Evolutionary conservation across 2,797 vertebrate genomes (phyloP), one percentile per base, ranked within the genome.

Genomic region (Trachops cirrhosus): DNA sequence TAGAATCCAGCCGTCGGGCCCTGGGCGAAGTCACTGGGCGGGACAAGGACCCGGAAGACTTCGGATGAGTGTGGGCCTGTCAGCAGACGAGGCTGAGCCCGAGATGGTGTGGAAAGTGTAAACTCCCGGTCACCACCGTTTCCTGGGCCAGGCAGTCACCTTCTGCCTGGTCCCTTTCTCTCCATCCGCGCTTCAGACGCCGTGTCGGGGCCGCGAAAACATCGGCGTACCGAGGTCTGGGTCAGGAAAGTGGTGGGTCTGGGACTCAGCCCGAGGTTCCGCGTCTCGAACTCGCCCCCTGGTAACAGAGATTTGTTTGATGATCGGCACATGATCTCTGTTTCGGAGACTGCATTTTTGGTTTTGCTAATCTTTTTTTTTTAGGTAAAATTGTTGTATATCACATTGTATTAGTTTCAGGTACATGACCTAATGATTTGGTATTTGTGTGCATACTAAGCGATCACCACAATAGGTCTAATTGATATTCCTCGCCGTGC

Each of bases 191-290:
- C 46, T 21, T 75, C 9, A 50, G 18, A n/a, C 6, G 0, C 18
- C 3, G 18, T 19, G 9, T 22, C 32, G 0, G 32, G 4, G 73
- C 46, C 0, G 48, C 10, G 6, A 9, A 6, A n/a, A 32, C 8
- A 34, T n/a, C 62, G 50, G 0, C 2, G 24, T n/a, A 3, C 19
- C 22, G 8, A 9, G 34, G 9, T 82, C 24, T 77, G 52, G 11
- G n/a, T n/a, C n/a, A n/a, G n/a, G 44, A 22, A 44, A 64, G 68
- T 48, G 19, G 26, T 1, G 19, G 8, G 4, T 29, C n/a, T 74
- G 37, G 7, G 10, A 1, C 71, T 9, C 1, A 3, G 0, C 24
- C 44, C 62, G 22, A 84, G 21, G 10, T 21, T 83, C 32, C 70
- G 14, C 5, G n/a, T 14, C 64, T 80, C 34, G 29, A 71, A 68